Evolutionary conservation across 2,888 invertebrate genomes (phyloP).

Genomic region (Drosophila paramelanica): DNA sequence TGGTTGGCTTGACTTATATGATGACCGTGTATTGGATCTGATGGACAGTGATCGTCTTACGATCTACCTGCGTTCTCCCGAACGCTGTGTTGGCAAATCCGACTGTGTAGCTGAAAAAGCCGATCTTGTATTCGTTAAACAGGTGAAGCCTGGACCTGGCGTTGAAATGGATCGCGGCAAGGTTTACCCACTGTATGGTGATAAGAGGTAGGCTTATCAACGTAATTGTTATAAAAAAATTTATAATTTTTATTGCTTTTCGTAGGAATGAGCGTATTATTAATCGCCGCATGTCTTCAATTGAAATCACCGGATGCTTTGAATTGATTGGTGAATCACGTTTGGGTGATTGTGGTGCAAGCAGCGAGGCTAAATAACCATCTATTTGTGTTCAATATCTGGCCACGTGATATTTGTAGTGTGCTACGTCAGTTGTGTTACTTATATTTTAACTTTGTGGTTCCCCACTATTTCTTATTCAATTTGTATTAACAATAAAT

Average conservation of each 20-base stretch:
- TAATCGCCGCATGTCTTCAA: constrained; percentile 19
- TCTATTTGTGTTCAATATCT: not conserved
- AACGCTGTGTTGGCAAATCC: constrained; percentile 32
- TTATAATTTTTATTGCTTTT: not conserved
- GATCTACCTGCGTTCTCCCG: constrained; percentile 38
- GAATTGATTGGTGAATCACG: constrained; percentile 9
- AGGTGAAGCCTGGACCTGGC: constrained; percentile 54
- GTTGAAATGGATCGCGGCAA: constrained; percentile 63
- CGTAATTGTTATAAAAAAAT: too few relatives aligned
- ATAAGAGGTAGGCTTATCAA: constrained; percentile 51
- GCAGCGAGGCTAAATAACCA: not conserved
- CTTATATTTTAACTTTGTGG: too few relatives aligned
- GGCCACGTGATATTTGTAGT: not conserved
- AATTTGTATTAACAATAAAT: too few relatives aligned
- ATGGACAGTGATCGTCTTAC: constrained; percentile 46
- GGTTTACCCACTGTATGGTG: constrained; percentile 69
- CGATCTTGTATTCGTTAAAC: constrained; percentile 18
- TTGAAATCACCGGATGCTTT: constrained; percentile 30
- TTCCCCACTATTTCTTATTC: too few relatives aligned
- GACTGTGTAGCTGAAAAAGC: not conserved
- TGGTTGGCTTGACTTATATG: constrained; percentile 58
- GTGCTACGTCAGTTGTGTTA: too few relatives aligned
- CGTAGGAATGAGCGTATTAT: constrained; percentile 46
- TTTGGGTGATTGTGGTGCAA: not conserved
- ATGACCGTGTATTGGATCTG: constrained; percentile 55